phyloP scores from a whole-genome alignment of 2,888 invertebrate species.

The Netelia fuscicornis region DNA sequence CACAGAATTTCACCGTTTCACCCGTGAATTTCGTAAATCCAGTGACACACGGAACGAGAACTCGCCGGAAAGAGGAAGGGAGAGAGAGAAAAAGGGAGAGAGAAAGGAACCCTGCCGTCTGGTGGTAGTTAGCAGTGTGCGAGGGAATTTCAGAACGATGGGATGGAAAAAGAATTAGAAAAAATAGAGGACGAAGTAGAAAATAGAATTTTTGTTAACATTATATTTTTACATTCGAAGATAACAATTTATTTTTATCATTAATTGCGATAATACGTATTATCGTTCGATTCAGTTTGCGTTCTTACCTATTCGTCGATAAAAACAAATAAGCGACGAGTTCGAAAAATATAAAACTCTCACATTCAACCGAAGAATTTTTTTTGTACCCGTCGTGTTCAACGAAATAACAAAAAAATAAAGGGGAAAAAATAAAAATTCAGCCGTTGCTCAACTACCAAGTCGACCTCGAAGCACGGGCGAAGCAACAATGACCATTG shows the following conservation, averaged over 20 bases:
- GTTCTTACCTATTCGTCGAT: too few species aligned
- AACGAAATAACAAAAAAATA: neutral
- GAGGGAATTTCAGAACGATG: neutral
- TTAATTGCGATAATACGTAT: too few species aligned
- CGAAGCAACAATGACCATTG: slow-evolving; percentile 77
- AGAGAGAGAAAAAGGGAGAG: too few species aligned
- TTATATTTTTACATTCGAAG: too few species aligned
- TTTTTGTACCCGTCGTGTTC: neutral
- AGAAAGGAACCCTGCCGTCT: neutral
- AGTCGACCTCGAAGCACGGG: slow-evolving; percentile 73
- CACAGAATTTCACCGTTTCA: slow-evolving; percentile 46
- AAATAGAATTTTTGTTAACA: too few species aligned
- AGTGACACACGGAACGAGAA: slow-evolving; percentile 2
- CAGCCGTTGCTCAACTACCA: neutral
- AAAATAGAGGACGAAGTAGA: neutral
- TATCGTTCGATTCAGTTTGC: too few species aligned
- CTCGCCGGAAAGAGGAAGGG: neutral
- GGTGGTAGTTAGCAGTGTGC: neutral
- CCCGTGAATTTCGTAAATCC: slow-evolving; percentile 60
- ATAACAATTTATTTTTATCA: too few species aligned
- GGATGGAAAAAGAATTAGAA: neutral
- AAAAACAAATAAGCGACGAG: too few species aligned
- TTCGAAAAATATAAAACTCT: neutral
- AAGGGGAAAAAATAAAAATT: neutral
- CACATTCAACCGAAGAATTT: neutral